Conservation (phyloP, 2,888 invertebrate species). For the Tiliacea aurago region DNA sequence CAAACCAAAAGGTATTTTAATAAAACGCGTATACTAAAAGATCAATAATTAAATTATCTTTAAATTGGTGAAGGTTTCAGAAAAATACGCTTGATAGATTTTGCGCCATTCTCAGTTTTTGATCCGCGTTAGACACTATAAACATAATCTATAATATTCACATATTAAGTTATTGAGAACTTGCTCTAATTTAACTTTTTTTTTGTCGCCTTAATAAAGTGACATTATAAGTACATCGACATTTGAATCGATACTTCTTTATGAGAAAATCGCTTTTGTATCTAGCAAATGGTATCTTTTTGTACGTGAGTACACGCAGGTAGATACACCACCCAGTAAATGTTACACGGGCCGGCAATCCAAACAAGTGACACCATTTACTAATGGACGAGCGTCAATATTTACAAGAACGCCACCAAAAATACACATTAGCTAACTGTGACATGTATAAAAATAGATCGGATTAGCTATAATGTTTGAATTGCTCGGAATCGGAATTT, state of each 20-base stretch:
- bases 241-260: not conserved
- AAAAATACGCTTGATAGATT: no score
- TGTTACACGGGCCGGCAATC: slow-evolving; percentile 25
- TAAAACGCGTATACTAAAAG: no score
- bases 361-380: slow-evolving; percentile 51
- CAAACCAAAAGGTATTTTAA: no score
- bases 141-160: no score
- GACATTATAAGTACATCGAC: no score
- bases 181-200: no score
- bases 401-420: slow-evolving; percentile 45
- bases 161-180: no score
- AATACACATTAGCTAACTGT: slow-evolving; percentile 34
- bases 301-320: not conserved
- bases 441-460: slow-evolving; percentile 17
- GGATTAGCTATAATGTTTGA: not conserved
- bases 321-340: slow-evolving; percentile 25
- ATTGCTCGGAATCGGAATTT: not conserved
- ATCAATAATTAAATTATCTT: no score
- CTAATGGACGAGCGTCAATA: slow-evolving; percentile 54
- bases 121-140: no score
- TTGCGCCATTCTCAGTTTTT: no score
- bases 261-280: not conserved
- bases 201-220: no score
- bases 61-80: no score
- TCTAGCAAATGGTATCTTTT: not conserved